Percentiles rank a stretch among this genome's conserved stretches.
Evolutionary conservation across 1,140 invertebrate species (phyloP).

Genomic region (Pseudoatta argentina): DNA sequence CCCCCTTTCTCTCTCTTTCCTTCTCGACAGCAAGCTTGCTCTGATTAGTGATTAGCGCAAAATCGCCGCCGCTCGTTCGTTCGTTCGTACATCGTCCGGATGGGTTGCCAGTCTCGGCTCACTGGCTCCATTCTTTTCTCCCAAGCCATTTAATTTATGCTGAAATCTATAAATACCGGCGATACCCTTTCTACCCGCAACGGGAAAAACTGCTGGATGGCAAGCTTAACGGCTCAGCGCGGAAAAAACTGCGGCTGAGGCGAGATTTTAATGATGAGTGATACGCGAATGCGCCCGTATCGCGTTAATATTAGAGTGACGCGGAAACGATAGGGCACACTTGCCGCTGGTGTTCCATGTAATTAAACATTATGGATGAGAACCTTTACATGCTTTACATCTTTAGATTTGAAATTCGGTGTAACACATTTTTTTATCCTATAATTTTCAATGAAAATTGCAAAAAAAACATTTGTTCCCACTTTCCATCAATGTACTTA

Average conservation of each 20-base stretch:
- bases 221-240: conserved; percentile 45
- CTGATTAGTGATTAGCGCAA: conserved; percentile 78
- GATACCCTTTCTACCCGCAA: conserved; percentile 54
- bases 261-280: conserved; percentile 65
- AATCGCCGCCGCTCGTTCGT: conserved; percentile 72
- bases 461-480: not conserved
- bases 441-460: not conserved
- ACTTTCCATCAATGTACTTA: not conserved
- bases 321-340: conserved; percentile 54
- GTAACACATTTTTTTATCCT: not conserved
- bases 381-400: not conserved
- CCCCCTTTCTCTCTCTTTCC: conserved; percentile 27
- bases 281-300: conserved; percentile 47
- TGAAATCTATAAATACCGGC: conserved; percentile 76
- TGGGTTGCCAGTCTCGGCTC: conserved; percentile 76
- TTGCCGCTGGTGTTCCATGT: conserved; percentile 8
- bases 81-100: conserved; percentile 75
- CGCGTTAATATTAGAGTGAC: conserved; percentile 59
- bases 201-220: conserved; percentile 59
- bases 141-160: conserved; percentile 77
- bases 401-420: not conserved
- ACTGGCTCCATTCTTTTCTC: conserved; percentile 76
- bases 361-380: conserved; percentile 22
- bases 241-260: conserved; percentile 69
- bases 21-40: conserved; percentile 67